Percentiles rank a stretch among this genome's conserved stretches.
Evolutionary conservation across 2,888 invertebrate genomes (phyloP).

Genomic region (Griposia aprilina): DNA sequence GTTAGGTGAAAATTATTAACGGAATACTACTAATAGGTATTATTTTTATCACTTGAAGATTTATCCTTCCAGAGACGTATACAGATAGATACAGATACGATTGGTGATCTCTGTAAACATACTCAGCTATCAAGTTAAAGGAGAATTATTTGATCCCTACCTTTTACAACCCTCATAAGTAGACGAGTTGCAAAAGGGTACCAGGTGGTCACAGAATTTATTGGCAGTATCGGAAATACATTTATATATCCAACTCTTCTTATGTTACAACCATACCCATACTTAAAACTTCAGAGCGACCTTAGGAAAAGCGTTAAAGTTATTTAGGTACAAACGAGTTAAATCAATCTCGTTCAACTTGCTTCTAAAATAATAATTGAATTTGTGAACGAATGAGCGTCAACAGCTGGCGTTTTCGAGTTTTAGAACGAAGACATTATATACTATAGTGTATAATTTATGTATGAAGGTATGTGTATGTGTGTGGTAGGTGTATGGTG

Average conservation of each 20-base stretch:
- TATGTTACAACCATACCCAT: constrained; percentile 10
- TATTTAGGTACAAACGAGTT: constrained; percentile 34
- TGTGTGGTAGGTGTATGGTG: too few relatives aligned
- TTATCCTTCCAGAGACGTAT: neutral
- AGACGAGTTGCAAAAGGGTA: neutral
- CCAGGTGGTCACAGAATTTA: constrained; percentile 31
- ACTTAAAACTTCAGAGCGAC: constrained; percentile 29
- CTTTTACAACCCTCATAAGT: neutral
- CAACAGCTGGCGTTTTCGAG: constrained; percentile 26
- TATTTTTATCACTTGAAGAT: neutral
- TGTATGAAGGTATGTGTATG: too few relatives aligned
- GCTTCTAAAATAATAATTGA: constrained; percentile 44
- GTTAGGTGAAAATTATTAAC: neutral
- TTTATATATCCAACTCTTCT: constrained; percentile 3
- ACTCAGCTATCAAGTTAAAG: neutral
- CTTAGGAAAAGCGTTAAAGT: constrained; percentile 21
- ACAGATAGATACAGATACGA: neutral
- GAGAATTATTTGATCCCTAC: constrained; percentile 3
- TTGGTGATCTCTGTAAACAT: neutral
- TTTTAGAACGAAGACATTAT: neutral
- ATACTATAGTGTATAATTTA: neutral
- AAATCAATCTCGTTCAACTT: constrained; percentile 47
- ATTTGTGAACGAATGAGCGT: constrained; percentile 38
- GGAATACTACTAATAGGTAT: neutral
- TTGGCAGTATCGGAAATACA: neutral